Percentiles rank a stretch among this genome's conserved stretches.
phyloP scores from a whole-genome alignment of 2,797 vertebrate species.

The Chrosomus eos region DNA sequence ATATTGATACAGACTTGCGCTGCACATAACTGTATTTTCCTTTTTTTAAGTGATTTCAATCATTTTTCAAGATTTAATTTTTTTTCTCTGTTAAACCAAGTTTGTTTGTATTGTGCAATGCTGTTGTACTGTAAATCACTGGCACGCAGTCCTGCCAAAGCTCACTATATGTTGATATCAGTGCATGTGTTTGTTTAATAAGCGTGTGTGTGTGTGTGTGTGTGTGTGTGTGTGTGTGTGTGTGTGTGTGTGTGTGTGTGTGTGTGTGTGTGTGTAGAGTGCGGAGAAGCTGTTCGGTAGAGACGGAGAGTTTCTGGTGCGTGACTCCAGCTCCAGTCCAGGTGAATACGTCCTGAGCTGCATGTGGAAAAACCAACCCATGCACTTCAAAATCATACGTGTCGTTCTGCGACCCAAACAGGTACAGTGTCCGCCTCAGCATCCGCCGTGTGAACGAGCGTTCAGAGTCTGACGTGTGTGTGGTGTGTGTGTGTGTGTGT shows the following conservation, averaged over 20 bases:
- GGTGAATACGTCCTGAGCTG: constrained; percentile 86
- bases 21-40: too few relatives aligned
- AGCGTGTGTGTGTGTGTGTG: background rate
- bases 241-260: background rate
- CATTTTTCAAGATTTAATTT: too few relatives aligned
- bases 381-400: constrained; percentile 89
- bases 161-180: background rate
- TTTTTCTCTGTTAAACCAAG: too few relatives aligned
- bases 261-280: constrained; percentile 69
- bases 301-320: constrained; percentile 88
- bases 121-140: background rate
- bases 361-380: constrained; percentile 75
- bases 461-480: background rate
- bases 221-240: too few relatives aligned
- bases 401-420: constrained; percentile 84
- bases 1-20: too few relatives aligned
- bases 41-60: too few relatives aligned
- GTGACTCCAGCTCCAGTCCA: constrained; percentile 75
- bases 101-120: background rate
- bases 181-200: background rate
- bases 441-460: background rate
- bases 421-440: constrained; percentile 59
- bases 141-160: background rate
- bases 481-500: constrained; percentile 48
- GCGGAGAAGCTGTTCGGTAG: constrained; percentile 80